Evolutionary conservation across 1,140 invertebrate species (phyloP), one percentile per base, ranked within the genome.

Genomic region (Anadara kagoshimensis): DNA sequence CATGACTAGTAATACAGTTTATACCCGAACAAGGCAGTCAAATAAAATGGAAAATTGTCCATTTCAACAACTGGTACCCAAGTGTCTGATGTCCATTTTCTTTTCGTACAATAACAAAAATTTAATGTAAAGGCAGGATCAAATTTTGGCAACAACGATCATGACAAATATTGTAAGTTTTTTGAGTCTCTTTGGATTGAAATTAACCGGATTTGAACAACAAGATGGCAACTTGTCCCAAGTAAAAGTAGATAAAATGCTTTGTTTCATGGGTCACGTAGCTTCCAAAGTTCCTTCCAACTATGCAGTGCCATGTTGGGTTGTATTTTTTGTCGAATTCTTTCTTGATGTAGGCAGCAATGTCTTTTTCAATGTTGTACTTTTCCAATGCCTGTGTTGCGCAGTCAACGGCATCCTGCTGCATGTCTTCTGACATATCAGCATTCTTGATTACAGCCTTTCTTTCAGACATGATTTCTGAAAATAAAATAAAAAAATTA

Each of bases 391-490:
- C 98, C 77, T 99, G 97, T 64, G 97, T 99, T 72, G 98, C 97
- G 90, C 97, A 98, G 88, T 99, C 98, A 8, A 99, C 97, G 79
- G 98, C 97, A 91, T 99, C 98, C 89, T 99, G 98, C 92, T 99
- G 98, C 98, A 99, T 99, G 90, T 99, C 98, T 90, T 99, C 98
- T 73, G 96, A 95, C 98, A 99, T 99, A 90, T 99, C 98, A 80
- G 97, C 98, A 94, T 99, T 99, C 92, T 99, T 99, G 87, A 99
- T 99, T 45, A 99, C 98, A 88, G 98, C 98, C 92, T 99, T 99
- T 90, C 97, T 93, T 91, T 99, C 98, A 87, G 95, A 94, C 96
- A 98, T 98, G 29, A 36, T 36, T 36, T 36, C 29, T 36, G 29
- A 7, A 36, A 36, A 7, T 2, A 36, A 36, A 36, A 36, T 3